Base-by-base conservation (phyloP, 1,140 invertebrate species). In the Brachystomella parvula region DNA sequence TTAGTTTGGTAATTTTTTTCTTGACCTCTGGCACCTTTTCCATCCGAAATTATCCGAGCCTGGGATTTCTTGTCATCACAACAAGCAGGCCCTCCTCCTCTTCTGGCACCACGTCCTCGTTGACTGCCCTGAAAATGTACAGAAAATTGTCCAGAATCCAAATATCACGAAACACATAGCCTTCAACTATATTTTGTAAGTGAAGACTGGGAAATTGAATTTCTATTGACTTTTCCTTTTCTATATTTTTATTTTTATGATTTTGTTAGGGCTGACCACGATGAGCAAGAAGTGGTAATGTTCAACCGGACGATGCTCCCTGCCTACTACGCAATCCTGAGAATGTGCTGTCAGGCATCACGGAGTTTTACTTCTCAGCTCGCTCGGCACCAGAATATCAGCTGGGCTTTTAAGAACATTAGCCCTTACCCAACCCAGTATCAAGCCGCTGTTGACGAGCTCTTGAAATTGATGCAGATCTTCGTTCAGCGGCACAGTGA, bases 331-430 rank as follows among this genome's bases (percentile, higher is more conserved):
- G 91, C 92, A 32, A 80, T 96, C 65, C 81, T 96, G 69, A 81
- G 91, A 66, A 82, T 94, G 75, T 94, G 90, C 76, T 96, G 92
- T 77, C 87, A 90, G 73, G 87, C 90, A 74, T 94, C 92, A 0
- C 82, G 86, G 6, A 79, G 84, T 2, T 93, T 96, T 77, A 91
- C 91, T 28, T 82, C 90, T 63, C 86, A 90, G 75, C 79, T 96
- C 29, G 89, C 91, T 0, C 85, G 86, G 68, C 93, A 96, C 82
- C 92, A 95, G 79, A 96, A 96, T 80, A 86, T 96, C 47, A 89
- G 92, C 75, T 96, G 93, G 93, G 93, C 93, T 57, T 96, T 95
- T 77, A 91, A 94, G 75, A 95, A 96, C 76, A 95, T 96, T 62
- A 92, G 91, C 24, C 91, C 91, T 19, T 92, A 94, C 81, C 90